Conservation (phyloP, 2,797 vertebrate species). For the Meriones psammophilus region DNA sequence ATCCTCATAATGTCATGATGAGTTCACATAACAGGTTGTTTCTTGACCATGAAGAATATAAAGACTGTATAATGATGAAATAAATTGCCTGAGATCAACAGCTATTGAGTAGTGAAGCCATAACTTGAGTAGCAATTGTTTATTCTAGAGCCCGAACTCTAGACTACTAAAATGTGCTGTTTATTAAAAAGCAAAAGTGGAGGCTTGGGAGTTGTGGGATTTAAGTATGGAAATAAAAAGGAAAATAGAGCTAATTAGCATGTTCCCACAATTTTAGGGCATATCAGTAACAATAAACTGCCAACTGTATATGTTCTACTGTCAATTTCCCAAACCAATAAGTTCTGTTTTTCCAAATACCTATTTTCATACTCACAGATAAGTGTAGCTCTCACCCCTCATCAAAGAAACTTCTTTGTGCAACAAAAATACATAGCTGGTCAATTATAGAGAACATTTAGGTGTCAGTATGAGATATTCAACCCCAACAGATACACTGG, state of each 20-base stretch:
- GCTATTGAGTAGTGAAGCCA: neutral
- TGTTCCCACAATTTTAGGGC: neutral
- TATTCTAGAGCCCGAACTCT: neutral
- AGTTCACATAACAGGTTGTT: neutral
- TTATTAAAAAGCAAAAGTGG: neutral
- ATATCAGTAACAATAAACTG: neutral
- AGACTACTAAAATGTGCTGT: neutral
- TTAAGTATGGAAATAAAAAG: neutral
- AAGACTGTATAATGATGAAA: conserved; percentile 57
- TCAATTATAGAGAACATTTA: neutral
- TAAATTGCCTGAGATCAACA: conserved; percentile 31
- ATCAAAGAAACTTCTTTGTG: neutral
- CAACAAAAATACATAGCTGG: neutral
- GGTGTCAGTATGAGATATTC: neutral
- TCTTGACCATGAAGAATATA: conserved; percentile 34
- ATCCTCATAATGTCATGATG: conserved; percentile 26
- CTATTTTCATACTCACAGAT: neutral
- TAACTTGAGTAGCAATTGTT: neutral
- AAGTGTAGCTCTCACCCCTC: neutral
- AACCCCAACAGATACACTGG: no score
- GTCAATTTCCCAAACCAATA: neutral
- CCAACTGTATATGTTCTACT: neutral
- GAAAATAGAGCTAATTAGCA: neutral
- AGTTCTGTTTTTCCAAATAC: neutral
- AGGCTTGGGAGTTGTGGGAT: neutral